Evolutionary conservation across 2,888 invertebrate genomes (phyloP).

Genomic region (Notocelia uddmanniana): DNA sequence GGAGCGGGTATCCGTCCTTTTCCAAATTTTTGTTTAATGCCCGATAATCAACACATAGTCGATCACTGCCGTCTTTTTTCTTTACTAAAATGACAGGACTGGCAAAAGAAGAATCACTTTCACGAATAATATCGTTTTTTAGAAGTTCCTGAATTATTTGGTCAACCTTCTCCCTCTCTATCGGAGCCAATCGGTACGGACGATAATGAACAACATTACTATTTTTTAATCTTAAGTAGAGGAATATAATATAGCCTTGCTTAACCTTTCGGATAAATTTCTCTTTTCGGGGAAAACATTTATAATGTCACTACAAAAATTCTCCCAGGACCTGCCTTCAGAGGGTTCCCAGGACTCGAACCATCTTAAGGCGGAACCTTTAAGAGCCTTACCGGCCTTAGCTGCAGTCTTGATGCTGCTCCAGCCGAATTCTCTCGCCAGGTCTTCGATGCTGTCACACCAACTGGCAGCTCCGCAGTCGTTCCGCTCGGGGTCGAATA

Average conservation of each 20-base stretch:
- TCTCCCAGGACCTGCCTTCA: slow-evolving; percentile 45
- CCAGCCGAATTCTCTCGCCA: slow-evolving; percentile 1
- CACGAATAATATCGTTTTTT: neutral
- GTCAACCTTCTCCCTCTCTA: slow-evolving; percentile 15
- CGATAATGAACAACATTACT: slow-evolving; percentile 4
- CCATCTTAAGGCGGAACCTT: neutral
- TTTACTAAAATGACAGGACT: neutral
- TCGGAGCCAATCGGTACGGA: neutral
- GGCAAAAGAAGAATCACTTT: neutral
- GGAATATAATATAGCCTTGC: slow-evolving; percentile 45
- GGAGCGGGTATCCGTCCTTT: slow-evolving; percentile 1
- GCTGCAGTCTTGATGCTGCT: neutral
- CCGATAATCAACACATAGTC: neutral
- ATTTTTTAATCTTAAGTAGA: slow-evolving; percentile 43
- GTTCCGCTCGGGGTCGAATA: neutral
- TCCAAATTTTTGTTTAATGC: slow-evolving; percentile 1
- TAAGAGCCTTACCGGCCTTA: neutral
- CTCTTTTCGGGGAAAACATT: slow-evolving; percentile 41
- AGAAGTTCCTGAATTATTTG: neutral
- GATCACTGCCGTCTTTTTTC: slow-evolving; percentile 14
- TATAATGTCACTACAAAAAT: slow-evolving; percentile 43
- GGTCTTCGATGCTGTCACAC: neutral
- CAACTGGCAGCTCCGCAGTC: neutral
- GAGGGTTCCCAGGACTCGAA: neutral
- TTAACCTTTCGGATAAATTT: slow-evolving; percentile 46